Base-by-base conservation (phyloP, 2,797 vertebrate species). In the Pampus argenteus region DNA sequence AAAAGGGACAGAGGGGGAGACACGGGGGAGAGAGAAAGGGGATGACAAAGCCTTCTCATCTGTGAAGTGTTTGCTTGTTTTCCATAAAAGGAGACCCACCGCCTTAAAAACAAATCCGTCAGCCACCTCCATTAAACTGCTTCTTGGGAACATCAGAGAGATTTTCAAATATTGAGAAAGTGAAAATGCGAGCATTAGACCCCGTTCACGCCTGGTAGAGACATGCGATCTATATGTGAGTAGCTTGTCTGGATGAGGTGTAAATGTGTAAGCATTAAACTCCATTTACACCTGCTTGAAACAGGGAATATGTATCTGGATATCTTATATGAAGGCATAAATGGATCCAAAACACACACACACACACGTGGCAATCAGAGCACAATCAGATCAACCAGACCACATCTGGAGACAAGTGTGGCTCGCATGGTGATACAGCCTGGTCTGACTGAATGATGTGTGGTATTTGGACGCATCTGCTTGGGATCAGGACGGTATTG, bases 51-150 rank as follows among this genome's bases (percentile, higher is more conserved):
- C 66, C 71, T 65, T 56, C 76, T 84, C 66, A 49, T 73, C 77
- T 79, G 74, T 79, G 62, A 85, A 87, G 80, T 82, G 64, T 71
- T 82, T 87, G 80, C 70, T 81, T 84, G 62, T 90, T 89, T 81
- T 86, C 25, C 70, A 68, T 81, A 77, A 73, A 85, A 79, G 69
- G 71, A 28, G 59, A 74, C 10, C 63, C 36, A 34, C 40, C 66
- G 36, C 64, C 71, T 76, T 66, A 71, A 79, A 75, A 74, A 84
- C 50, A 72, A 76, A 71, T 76, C 79, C 70, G 52, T 84, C 83
- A 79, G 61, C 77, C 71, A 38, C 49, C 74, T 74, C 56, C 70
- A 44, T 82, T 83, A 66, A 75, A 48, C 52, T 25, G 77, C 69
- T n/a, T 64, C 75, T 64, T 9, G 28, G 56, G n/a, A 36, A 34